A percentile compares a stretch with the other conserved stretches of the same genome.
Evolutionary conservation across 1,140 invertebrate genomes (phyloP).

Genomic region (Atopsyche davidsoni): DNA sequence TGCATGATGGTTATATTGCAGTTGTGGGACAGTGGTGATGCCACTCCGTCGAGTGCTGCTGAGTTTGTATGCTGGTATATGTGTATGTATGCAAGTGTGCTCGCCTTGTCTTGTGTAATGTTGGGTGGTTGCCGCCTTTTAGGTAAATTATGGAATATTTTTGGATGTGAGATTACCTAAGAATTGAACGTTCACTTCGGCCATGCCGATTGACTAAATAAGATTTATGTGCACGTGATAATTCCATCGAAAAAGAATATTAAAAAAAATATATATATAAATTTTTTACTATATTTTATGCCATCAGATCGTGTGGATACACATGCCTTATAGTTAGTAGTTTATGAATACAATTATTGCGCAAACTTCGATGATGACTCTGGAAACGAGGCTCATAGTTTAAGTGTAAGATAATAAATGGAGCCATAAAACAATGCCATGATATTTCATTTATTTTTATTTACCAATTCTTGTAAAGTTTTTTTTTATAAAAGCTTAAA

Average conservation of each 20-base stretch:
- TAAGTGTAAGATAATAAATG: conserved; percentile 29
- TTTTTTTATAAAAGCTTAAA: conserved; percentile 30
- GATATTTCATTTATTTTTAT: conserved; percentile 30
- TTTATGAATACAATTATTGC: conserved; percentile 22
- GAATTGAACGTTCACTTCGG: neutral
- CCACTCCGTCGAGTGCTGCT: neutral
- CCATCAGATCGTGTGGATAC: conserved; percentile 25
- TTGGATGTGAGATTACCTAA: conserved; percentile 13
- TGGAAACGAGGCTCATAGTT: conserved; percentile 24
- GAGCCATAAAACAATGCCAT: conserved; percentile 31
- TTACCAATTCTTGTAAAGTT: conserved; percentile 29
- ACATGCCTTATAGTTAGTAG: conserved; percentile 30
- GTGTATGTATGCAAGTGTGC: conserved; percentile 17
- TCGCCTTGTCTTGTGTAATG: conserved; percentile 25
- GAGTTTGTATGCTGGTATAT: conserved; percentile 15
- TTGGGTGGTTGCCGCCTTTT: conserved; percentile 28
- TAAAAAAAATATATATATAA: conserved; percentile 1
- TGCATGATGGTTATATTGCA: neutral
- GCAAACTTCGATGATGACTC: conserved; percentile 24
- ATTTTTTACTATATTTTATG: conserved; percentile 27
- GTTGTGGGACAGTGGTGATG: neutral
- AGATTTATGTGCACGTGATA: conserved; percentile 28
- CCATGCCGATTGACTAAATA: conserved; percentile 8
- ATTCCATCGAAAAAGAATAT: conserved; percentile 24
- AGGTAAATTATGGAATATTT: conserved; percentile 25